phyloP scores from a whole-genome alignment of 2,888 invertebrate genomes.

The Lutraria lutraria region DNA sequence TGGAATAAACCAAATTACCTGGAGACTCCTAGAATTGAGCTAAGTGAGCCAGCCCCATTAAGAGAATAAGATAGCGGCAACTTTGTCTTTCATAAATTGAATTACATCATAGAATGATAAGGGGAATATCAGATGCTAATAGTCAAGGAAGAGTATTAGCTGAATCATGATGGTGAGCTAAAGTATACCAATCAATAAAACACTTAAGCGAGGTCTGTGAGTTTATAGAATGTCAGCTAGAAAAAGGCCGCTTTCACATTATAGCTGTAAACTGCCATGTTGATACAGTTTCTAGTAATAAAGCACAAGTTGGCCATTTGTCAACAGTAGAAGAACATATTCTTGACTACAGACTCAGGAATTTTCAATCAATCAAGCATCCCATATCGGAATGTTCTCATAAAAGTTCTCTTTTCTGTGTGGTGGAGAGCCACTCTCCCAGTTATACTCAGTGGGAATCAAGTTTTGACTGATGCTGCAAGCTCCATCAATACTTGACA shows the following conservation, averaged over 20 bases:
- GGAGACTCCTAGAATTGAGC: too few species aligned
- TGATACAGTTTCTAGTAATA: constrained; percentile 10
- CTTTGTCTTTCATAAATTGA: too few species aligned
- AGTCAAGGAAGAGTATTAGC: not conserved
- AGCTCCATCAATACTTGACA: constrained; percentile 25
- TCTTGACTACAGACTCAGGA: not conserved
- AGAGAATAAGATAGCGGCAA: too few species aligned
- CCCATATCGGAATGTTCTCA: not conserved
- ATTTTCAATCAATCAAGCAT: constrained; percentile 13
- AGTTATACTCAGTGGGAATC: not conserved
- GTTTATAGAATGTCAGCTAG: not conserved
- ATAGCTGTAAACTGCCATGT: not conserved
- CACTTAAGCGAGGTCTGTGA: not conserved
- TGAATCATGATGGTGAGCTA: not conserved
- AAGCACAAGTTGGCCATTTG: constrained; percentile 15
- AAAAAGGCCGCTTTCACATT: not conserved
- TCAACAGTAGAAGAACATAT: constrained; percentile 5
- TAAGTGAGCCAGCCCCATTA: too few species aligned
- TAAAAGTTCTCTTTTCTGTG: constrained; percentile 5
- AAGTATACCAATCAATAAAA: constrained; percentile 6
- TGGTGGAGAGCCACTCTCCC: not conserved
- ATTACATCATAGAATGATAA: too few species aligned
- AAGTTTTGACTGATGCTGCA: constrained; percentile 13
- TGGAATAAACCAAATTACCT: too few species aligned
- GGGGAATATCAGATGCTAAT: not conserved